Evolutionary conservation across 2,888 invertebrate genomes (phyloP).

Genomic region (Syrista parreyssii): DNA sequence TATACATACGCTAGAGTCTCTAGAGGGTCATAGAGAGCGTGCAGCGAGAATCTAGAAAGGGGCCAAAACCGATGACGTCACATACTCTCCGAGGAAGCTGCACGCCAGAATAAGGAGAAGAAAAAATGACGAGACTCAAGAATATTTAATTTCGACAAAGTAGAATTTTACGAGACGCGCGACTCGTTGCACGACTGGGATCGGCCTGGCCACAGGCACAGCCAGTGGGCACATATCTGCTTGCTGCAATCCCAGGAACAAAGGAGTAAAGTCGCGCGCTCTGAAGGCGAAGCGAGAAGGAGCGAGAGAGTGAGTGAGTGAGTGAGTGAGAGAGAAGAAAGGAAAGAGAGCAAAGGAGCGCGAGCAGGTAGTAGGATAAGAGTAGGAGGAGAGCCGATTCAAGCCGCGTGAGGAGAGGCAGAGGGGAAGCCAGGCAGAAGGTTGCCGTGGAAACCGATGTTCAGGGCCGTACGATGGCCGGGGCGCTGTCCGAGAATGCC

Average conservation of each 20-base stretch:
- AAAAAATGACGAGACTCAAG: too few species aligned
- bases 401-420: slow-evolving; percentile 13
- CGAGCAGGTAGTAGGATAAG: slow-evolving; percentile 5
- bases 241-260: slow-evolving; percentile 25
- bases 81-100: too few species aligned
- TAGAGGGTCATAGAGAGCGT: too few species aligned
- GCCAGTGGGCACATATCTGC: too few species aligned
- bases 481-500: slow-evolving; percentile 63
- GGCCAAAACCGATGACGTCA: too few species aligned
- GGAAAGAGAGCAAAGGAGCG: slow-evolving; percentile 7
- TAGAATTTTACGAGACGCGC: too few species aligned
- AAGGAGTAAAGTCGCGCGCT: slow-evolving; percentile 26
- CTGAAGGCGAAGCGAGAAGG: background rate
- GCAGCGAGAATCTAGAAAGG: too few species aligned
- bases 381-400: background rate
- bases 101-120: too few species aligned
- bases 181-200: too few species aligned
- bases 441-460: slow-evolving; percentile 51
- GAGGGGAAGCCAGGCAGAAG: slow-evolving; percentile 24
- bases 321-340: slow-evolving; percentile 14
- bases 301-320: slow-evolving; percentile 11
- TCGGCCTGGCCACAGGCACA: too few species aligned
- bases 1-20: too few species aligned
- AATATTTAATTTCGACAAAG: too few species aligned
- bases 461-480: slow-evolving; percentile 61